phyloP scores from a whole-genome alignment of 2,113 vertebrate species.

The Laticauda laticaudata region DNA sequence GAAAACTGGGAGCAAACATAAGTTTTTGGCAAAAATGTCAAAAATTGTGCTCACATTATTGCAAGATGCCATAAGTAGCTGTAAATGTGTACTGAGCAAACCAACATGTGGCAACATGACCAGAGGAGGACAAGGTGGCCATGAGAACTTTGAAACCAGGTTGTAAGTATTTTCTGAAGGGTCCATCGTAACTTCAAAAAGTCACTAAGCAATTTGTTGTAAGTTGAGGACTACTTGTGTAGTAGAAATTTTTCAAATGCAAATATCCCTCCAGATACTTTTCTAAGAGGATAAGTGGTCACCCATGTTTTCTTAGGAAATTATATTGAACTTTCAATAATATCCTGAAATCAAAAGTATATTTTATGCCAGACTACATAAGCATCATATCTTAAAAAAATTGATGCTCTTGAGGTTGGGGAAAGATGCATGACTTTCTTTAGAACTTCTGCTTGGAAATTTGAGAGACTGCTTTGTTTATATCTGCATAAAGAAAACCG shows the following conservation, averaged over 20 bases:
- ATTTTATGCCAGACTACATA: background rate
- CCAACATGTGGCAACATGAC: background rate
- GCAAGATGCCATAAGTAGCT: background rate
- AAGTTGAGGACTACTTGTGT: background rate
- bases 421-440: conserved; percentile 15
- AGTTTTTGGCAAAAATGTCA: background rate
- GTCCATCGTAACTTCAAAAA: background rate
- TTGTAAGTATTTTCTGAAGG: background rate
- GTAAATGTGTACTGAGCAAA: background rate
- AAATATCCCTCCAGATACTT: background rate
- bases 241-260: background rate
- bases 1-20: background rate
- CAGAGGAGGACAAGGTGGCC: background rate
- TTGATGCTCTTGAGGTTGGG: conserved; percentile 15
- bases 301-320: background rate
- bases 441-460: conserved; percentile 40
- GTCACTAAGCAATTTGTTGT: background rate
- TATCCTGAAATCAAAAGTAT: background rate
- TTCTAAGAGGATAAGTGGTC: background rate
- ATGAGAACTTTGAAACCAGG: background rate
- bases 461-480: conserved; percentile 37
- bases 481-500: conserved; percentile 51
- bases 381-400: conserved; percentile 35
- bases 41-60: background rate
- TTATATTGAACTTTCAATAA: background rate